Conservation (phyloP, 2,113 vertebrate genomes). For the Spea bombifrons region DNA sequence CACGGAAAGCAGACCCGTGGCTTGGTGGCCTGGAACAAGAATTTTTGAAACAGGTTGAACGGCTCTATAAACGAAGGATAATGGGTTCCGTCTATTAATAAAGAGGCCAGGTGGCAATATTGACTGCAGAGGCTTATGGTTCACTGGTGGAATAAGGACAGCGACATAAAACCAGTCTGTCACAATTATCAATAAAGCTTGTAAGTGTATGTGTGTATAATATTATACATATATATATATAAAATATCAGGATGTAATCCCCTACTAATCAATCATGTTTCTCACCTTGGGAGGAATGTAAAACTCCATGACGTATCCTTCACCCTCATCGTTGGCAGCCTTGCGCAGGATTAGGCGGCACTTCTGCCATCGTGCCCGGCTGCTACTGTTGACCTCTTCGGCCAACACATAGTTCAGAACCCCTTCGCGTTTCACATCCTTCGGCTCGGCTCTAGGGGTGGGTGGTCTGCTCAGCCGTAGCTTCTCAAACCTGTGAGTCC, state of each 20-base stretch:
- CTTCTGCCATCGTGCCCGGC: constrained; percentile 74
- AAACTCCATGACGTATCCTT: constrained; percentile 85
- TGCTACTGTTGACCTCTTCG: constrained; percentile 58
- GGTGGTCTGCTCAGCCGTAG: constrained; percentile 71
- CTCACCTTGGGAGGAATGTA: constrained; percentile 88
- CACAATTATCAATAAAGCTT: too few species aligned
- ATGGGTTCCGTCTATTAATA: too few species aligned
- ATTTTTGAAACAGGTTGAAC: not conserved
- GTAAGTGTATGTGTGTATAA: too few species aligned
- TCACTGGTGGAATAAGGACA: too few species aligned
- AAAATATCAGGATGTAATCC: too few species aligned
- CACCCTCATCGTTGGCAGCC: constrained; percentile 65
- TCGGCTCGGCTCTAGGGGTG: constrained; percentile 33
- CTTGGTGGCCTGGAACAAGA: constrained; percentile 70
- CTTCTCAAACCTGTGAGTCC: constrained; percentile 84
- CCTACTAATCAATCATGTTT: not conserved
- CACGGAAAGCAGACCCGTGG: constrained; percentile 80
- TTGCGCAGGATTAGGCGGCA: constrained; percentile 82
- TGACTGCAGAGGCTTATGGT: too few species aligned
- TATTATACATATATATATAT: too few species aligned
- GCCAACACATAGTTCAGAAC: constrained; percentile 65
- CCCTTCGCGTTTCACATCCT: constrained; percentile 60
- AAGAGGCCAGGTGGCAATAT: too few species aligned
- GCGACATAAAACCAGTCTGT: too few species aligned
- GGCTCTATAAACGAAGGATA: too few species aligned